A percentile compares a stretch with the other conserved stretches of the same genome.
phyloP scores from a whole-genome alignment of 2,888 invertebrate species.

The Pheosia gnoma region DNA sequence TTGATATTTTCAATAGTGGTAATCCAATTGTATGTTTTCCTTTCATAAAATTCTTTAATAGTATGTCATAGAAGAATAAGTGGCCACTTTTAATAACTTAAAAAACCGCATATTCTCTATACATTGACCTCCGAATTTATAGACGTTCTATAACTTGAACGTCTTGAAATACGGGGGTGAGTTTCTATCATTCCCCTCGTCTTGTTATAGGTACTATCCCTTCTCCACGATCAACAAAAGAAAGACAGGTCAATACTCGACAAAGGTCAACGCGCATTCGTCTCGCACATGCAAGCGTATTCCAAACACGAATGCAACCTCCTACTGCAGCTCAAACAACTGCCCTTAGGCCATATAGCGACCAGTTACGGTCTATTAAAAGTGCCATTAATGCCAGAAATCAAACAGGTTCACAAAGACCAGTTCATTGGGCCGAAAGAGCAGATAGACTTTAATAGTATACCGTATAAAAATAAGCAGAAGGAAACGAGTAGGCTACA shows the following conservation, averaged over 20 bases:
- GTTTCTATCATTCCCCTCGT: not conserved
- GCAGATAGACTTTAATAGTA: conserved; percentile 88
- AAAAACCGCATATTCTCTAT: no score
- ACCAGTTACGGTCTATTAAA: conserved; percentile 95
- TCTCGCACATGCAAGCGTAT: conserved; percentile 97
- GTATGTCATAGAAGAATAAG: no score
- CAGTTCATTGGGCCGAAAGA: conserved; percentile 78
- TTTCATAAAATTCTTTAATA: no score
- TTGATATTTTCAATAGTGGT: no score
- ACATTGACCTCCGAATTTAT: no score
- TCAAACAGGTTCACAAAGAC: conserved; percentile 86
- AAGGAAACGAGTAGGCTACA: conserved; percentile 89
- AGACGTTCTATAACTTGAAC: no score
- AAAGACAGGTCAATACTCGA: conserved; percentile 92
- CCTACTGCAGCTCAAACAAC: conserved; percentile 93
- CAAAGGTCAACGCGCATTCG: conserved; percentile 95
- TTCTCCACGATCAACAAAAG: conserved; percentile 86
- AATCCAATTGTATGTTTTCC: no score
- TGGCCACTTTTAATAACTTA: no score
- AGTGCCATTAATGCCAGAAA: conserved; percentile 97
- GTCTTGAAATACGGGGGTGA: no score
- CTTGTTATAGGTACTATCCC: conserved; percentile 72
- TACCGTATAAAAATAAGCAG: conserved; percentile 91
- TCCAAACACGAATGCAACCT: conserved; percentile 97
- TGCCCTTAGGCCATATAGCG: conserved; percentile 91